Percentiles rank a stretch among this genome's conserved stretches.
Conservation (phyloP, 2,888 invertebrate genomes). For the Pristionchus japonicus region DNA sequence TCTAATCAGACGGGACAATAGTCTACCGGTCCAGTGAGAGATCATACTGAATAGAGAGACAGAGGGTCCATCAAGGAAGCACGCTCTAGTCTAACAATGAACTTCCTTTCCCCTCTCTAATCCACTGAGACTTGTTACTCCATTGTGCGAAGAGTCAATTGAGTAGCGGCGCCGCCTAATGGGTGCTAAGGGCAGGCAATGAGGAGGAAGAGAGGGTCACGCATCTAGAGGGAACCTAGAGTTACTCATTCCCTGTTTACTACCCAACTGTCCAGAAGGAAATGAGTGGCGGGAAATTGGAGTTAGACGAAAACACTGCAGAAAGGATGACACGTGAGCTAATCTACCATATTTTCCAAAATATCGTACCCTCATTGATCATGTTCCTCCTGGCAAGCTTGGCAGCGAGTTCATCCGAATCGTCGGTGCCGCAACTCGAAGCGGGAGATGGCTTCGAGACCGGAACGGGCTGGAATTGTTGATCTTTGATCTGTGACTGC, state of each 20-base stretch:
- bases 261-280: not conserved
- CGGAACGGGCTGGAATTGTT: not conserved
- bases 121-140: conserved; percentile 30
- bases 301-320: not conserved
- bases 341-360: no score
- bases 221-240: no score
- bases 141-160: conserved; percentile 2
- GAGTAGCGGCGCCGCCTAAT: not conserved
- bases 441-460: not conserved
- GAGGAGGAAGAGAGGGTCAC: not conserved
- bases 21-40: not conserved
- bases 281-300: not conserved
- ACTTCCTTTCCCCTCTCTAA: not conserved
- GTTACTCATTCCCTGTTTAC: no score
- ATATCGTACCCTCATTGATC: conserved; percentile 44
- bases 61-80: not conserved
- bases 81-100: not conserved
- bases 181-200: not conserved
- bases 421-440: conserved; percentile 32
- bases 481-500: not conserved
- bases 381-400: conserved; percentile 45
- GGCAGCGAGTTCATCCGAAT: conserved; percentile 43
- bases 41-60: not conserved
- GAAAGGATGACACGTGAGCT: not conserved
- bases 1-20: not conserved